Evolutionary conservation across 2,113 vertebrate genomes (phyloP).

Genomic region (Haliaeetus leucogaster): DNA sequence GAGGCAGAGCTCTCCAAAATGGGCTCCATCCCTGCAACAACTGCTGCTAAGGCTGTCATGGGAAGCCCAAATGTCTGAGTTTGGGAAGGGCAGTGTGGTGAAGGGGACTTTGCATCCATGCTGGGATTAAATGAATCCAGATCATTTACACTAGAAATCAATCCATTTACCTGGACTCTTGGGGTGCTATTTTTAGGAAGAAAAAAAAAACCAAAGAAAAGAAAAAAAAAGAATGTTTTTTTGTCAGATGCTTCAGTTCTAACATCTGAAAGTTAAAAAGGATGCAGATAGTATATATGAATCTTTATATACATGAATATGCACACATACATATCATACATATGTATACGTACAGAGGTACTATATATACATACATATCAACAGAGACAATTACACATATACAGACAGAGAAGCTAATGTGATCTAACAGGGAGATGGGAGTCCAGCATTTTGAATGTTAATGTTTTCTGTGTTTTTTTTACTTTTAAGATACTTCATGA

Average conservation of each 20-base stretch:
- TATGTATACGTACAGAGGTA: slow-evolving; percentile 11
- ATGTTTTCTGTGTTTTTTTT: neutral
- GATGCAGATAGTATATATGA: neutral
- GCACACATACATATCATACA: neutral
- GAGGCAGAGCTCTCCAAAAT: neutral
- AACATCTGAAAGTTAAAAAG: neutral
- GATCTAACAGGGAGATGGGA: neutral
- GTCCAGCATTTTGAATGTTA: neutral
- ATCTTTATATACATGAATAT: neutral
- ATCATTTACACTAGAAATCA: neutral
- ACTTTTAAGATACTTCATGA: neutral
- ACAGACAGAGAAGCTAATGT: neutral
- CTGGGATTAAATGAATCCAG: neutral
- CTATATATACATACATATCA: neutral
- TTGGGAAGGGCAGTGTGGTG: neutral
- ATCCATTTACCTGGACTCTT: neutral
- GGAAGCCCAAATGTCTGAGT: neutral
- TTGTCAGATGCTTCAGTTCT: neutral
- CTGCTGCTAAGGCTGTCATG: neutral
- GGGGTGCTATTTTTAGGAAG: neutral
- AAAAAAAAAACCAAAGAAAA: neutral
- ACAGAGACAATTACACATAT: neutral
- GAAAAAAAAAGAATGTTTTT: neutral
- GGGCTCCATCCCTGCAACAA: neutral
- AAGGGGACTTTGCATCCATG: neutral